Conservation (phyloP, 2,888 invertebrate species). For the Patella ulyssiponensis region DNA sequence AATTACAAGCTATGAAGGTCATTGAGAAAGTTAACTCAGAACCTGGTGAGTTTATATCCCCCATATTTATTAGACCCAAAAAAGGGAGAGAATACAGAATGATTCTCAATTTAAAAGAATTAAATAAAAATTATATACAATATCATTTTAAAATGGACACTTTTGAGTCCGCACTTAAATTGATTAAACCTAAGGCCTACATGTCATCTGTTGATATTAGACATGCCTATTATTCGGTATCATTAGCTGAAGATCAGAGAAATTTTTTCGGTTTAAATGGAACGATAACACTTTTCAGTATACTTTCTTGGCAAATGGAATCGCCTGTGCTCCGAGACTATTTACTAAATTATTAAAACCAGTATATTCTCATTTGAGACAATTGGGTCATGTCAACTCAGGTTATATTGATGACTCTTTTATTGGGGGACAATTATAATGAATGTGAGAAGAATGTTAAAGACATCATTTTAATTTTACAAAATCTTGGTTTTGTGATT, state of each 20-base stretch:
- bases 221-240: not conserved
- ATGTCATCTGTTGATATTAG: not conserved
- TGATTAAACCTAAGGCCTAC: not conserved
- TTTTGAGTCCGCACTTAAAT: not conserved
- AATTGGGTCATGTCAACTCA: not conserved
- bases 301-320: not conserved
- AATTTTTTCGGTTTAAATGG: not conserved
- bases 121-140: not conserved
- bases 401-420: not conserved
- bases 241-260: not conserved
- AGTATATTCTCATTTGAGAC: slow-evolving; percentile 1
- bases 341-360: slow-evolving; percentile 6
- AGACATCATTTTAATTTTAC: not conserved
- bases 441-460: slow-evolving; percentile 2
- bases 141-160: slow-evolving; percentile 9
- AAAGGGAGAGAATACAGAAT: too few species aligned
- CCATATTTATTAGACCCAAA: not conserved
- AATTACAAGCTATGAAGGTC: too few species aligned
- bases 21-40: not conserved
- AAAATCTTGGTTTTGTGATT: not conserved
- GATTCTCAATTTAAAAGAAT: not conserved
- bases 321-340: not conserved
- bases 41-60: not conserved
- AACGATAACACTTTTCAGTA: not conserved
- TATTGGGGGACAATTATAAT: not conserved